Conservation (phyloP, 2,888 invertebrate genomes). For the Nymphalis polychloros region DNA sequence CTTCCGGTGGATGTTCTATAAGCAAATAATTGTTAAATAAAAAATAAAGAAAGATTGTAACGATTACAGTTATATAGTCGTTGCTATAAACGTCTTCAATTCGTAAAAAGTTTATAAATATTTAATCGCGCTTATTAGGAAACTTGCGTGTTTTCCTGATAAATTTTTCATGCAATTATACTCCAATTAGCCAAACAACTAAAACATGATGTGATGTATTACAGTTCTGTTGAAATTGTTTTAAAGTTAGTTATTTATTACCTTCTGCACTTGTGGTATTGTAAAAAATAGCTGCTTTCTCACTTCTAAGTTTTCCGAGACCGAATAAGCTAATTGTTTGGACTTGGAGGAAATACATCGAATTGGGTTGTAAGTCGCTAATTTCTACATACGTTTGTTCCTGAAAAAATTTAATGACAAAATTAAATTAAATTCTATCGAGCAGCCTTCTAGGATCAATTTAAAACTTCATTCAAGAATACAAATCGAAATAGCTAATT, state of each 20-base stretch:
- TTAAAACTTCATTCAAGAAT: too few relatives aligned
- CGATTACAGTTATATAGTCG: neutral
- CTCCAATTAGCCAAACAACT: neutral
- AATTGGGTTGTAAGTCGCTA: conserved; percentile 84
- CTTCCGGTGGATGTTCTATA: conserved; percentile 56
- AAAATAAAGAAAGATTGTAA: conserved; percentile 3
- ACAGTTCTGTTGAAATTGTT: conserved; percentile 12
- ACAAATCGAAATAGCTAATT: too few relatives aligned
- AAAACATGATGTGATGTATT: neutral
- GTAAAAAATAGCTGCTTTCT: conserved; percentile 86
- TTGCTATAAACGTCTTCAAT: too few relatives aligned
- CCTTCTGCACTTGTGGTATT: conserved; percentile 83
- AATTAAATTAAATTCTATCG: too few relatives aligned
- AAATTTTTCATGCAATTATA: conserved; percentile 12
- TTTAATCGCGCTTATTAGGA: conserved; percentile 19
- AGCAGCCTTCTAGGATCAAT: too few relatives aligned
- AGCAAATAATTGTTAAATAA: conserved; percentile 23
- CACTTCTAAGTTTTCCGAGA: conserved; percentile 84
- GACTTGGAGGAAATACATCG: conserved; percentile 89
- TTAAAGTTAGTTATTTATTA: conserved; percentile 34
- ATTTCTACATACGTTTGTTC: conserved; percentile 84
- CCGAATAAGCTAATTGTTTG: conserved; percentile 88
- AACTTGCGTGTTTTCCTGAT: conserved; percentile 26
- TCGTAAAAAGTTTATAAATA: conserved; percentile 11
- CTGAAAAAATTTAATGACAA: conserved; percentile 57